These are phyloP conservation scores for Micromys minutus DNA, from an alignment of 2,113 vertebrate species.

Conservation along the genomic window DNA sequence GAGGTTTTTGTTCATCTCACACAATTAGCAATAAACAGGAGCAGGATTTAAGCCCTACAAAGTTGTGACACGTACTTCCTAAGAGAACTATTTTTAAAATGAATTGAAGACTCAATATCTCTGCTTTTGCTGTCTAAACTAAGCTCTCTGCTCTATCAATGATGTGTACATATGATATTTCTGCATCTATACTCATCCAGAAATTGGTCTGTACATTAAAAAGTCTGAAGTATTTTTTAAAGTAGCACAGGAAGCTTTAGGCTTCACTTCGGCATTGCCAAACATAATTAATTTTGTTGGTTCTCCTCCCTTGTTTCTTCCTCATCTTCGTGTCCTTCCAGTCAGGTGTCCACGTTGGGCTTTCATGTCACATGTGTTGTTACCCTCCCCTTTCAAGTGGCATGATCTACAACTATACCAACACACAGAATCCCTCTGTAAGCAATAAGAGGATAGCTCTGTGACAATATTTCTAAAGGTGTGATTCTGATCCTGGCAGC, in stretches of 20 bases:
- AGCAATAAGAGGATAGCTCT: not conserved
- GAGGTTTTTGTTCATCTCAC: not conserved
- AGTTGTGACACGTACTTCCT: not conserved
- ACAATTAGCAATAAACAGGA: not conserved
- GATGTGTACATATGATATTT: not conserved
- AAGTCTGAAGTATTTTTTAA: not conserved
- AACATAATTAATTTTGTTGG: not conserved
- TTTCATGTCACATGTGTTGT: not conserved
- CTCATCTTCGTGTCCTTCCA: not conserved
- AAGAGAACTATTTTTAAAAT: not conserved
- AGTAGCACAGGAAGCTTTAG: not conserved
- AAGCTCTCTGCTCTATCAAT: not conserved
- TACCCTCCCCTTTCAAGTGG: not conserved
- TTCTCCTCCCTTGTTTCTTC: not conserved
- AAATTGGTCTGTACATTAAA: not conserved
- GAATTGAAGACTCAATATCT: not conserved
- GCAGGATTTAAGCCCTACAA: not conserved
- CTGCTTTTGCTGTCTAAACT: not conserved
- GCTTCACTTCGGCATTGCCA: not conserved
- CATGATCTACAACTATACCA: not conserved
- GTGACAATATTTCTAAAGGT: not conserved
- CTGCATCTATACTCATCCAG: not conserved
- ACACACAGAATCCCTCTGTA: not conserved
- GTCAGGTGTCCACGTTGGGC: not conserved
- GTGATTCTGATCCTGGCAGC: not conserved